Percentiles rank a stretch among this genome's conserved stretches.
Conservation (phyloP, 2,113 vertebrate genomes). For the Grammomys surdaster region DNA sequence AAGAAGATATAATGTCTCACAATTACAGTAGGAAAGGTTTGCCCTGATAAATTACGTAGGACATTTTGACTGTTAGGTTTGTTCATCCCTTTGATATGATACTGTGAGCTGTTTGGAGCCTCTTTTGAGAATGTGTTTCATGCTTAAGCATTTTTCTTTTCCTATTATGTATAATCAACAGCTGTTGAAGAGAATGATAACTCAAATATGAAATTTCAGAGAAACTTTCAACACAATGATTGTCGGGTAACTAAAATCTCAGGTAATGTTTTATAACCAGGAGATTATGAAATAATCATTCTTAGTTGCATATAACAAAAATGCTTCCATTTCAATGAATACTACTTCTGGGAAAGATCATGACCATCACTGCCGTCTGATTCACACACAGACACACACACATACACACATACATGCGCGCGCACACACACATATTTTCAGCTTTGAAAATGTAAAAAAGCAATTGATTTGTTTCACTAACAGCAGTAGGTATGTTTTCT, state of each 20-base stretch:
- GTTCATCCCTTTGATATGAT: background rate
- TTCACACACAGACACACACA: background rate
- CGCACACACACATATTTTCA: background rate
- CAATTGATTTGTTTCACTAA: background rate
- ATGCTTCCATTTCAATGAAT: background rate
- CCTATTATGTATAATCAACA: background rate
- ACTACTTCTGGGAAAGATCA: background rate
- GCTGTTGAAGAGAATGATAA: background rate
- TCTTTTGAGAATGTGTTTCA: slow-evolving; percentile 6
- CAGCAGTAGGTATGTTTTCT: background rate
- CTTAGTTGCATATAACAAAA: background rate
- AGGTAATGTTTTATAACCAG: background rate
- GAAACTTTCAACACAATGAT: background rate
- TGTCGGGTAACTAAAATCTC: background rate
- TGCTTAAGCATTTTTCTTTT: slow-evolving; percentile 31
- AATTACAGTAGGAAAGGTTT: background rate
- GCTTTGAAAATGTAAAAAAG: background rate
- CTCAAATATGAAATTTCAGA: slow-evolving; percentile 20
- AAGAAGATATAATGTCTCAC: background rate
- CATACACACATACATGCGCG: background rate
- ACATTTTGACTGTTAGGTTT: background rate
- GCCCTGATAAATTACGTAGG: background rate
- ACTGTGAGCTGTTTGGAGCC: background rate
- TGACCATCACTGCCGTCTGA: background rate
- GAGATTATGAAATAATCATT: background rate